phyloP scores from a whole-genome alignment of 2,113 vertebrate genomes.

The Piaya cayana region DNA sequence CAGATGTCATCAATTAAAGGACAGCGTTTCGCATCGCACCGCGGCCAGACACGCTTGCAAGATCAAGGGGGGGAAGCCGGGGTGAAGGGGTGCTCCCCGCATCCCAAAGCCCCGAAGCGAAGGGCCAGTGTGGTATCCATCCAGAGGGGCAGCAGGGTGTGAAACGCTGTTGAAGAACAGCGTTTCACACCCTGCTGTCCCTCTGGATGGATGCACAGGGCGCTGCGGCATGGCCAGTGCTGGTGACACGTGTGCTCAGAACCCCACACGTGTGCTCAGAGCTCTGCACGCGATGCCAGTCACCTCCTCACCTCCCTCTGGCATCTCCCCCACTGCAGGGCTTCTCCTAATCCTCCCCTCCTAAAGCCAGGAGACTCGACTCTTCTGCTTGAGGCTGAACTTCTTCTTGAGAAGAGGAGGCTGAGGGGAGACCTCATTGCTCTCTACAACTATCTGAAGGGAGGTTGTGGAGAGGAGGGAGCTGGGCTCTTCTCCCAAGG shows the following conservation, averaged over 20 bases:
- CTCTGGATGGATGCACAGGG: fast-evolving
- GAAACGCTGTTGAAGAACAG: too few relatives aligned
- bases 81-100: fast-evolving
- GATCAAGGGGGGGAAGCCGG: not conserved
- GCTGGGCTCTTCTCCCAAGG: too few relatives aligned
- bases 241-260: fast-evolving
- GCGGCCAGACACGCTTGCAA: not conserved
- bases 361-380: not conserved
- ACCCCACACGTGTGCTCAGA: fast-evolving
- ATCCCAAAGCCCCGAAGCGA: not conserved
- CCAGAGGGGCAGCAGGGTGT: too few relatives aligned
- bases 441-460: too few relatives aligned
- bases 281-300: fast-evolving
- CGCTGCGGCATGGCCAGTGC: fast-evolving
- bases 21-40: fast-evolving
- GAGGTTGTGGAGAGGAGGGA: too few relatives aligned
- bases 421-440: too few relatives aligned
- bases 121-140: fast-evolving
- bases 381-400: not conserved
- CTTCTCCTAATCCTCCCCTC: not conserved
- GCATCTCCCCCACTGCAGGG: fast-evolving
- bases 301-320: not conserved
- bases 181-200: not conserved
- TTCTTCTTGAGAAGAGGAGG: too few relatives aligned
- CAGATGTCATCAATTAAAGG: not conserved